phyloP scores from a whole-genome alignment of 2,888 invertebrate species.

The Caenorhabditis sp. region DNA sequence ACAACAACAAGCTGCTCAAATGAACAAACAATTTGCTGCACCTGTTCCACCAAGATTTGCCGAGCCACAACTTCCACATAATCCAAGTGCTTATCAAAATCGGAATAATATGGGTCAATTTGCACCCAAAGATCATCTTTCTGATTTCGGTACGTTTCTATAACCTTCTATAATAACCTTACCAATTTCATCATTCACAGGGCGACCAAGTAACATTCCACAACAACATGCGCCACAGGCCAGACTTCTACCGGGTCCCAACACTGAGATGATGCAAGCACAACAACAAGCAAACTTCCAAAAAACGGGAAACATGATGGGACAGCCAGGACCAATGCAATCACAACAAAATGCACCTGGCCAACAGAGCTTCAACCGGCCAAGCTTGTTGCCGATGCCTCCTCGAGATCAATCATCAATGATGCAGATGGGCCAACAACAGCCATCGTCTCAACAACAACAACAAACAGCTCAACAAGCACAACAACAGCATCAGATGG shows the following conservation, averaged over 20 bases:
- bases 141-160: neutral
- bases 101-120: slow-evolving; percentile 1
- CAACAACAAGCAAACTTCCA: slow-evolving; percentile 11
- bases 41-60: slow-evolving; percentile 1
- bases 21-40: neutral
- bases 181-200: neutral
- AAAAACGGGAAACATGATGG: slow-evolving; percentile 7
- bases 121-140: neutral
- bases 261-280: neutral
- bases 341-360: slow-evolving; percentile 2
- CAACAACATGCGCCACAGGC: neutral
- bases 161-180: neutral
- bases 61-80: slow-evolving; percentile 1
- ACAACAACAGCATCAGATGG: slow-evolving; percentile 7
- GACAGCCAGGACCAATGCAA: slow-evolving; percentile 24
- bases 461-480: slow-evolving; percentile 14
- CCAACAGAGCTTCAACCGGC: neutral
- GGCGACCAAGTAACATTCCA: neutral
- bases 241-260: neutral
- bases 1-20: neutral
- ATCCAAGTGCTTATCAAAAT: neutral
- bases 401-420: neutral
- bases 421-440: slow-evolving; percentile 7
- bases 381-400: slow-evolving; percentile 7
- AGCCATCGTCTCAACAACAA: slow-evolving; percentile 14